Evolutionary conservation across 1,140 invertebrate species (phyloP), one percentile per base, ranked within the genome.

Genomic region (Lucilia cuprina): DNA sequence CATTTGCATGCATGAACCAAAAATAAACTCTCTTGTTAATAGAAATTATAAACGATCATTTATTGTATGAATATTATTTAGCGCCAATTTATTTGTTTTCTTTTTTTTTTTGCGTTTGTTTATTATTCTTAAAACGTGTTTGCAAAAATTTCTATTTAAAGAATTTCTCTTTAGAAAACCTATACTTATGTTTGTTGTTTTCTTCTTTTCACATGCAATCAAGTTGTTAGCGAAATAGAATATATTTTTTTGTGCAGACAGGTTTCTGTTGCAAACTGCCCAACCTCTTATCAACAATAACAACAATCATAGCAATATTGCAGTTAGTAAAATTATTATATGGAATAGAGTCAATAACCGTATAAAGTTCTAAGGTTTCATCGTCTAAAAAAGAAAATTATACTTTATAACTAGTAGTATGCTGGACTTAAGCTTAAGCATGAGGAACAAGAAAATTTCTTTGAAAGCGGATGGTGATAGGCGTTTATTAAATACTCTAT

Each of bases 341-440:
- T 75, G 4, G 17, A 78, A 78, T 19, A n/a, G 17, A 78, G 41
- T 41, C 41, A 35, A 86, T 83, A 88, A 70, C 86, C 77, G 9
- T 70, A 70, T 21, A 70, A 70, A 21, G 65, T 70, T 19, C 65
- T 70, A 70, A 21, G 65, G 65, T 70, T 70, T 70, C 65, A 70
- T 12, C 50, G 17, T 5, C 12, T 13, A 7, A 55, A 55, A n/a
- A 55, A 41, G 41, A 41, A 41, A 41, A 41, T 41, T 41, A 41
- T 41, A 55, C 50, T 17, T 55, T 55, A 14, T 55, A 55, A n/a
- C 12, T 0, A 17, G 2, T 55, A 55, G 50, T 30, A 30, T 30
- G 25, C 50, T n/a, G 50, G 17, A 30, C 17, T 55, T 55, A 55
- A 55, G 50, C 50, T 55, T 55, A 55, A 55, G 13, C 7, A 55